These are phyloP conservation scores for Dromiciops gliroides DNA, from an alignment of 2,113 vertebrate species.

Conservation along the genomic window DNA sequence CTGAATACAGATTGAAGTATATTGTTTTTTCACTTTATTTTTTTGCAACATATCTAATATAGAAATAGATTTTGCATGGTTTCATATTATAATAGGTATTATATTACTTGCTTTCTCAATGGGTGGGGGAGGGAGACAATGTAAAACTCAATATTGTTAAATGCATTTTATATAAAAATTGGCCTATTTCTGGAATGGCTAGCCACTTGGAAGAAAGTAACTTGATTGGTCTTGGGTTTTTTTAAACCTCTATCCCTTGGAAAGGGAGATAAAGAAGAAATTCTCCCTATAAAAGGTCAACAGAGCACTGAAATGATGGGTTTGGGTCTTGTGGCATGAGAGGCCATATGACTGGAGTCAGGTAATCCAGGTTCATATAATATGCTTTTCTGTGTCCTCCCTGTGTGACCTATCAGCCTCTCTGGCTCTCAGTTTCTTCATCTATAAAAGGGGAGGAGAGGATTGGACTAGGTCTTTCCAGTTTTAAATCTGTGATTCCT, in stretches of 20 bases:
- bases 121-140: too few relatives aligned
- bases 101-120: too few relatives aligned
- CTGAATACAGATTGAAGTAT: too few relatives aligned
- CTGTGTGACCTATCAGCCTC: not conserved
- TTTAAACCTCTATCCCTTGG: not conserved
- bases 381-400: not conserved
- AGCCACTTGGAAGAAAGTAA: not conserved
- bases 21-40: too few relatives aligned
- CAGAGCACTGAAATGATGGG: not conserved
- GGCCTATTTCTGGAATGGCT: not conserved
- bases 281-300: not conserved
- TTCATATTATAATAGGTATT: not conserved
- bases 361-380: not conserved
- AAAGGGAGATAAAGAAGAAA: not conserved
- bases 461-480: not conserved
- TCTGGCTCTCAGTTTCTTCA: not conserved
- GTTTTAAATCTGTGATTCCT: not conserved
- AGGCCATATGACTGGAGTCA: not conserved
- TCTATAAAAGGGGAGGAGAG: too few relatives aligned
- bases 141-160: too few relatives aligned
- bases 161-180: not conserved
- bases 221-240: too few relatives aligned
- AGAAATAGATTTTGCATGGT: not conserved
- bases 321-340: not conserved
- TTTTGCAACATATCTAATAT: not conserved